Evolutionary conservation across 2,888 invertebrate species (phyloP), one percentile per base, ranked within the genome.

Genomic region (Melipona beecheii): DNA sequence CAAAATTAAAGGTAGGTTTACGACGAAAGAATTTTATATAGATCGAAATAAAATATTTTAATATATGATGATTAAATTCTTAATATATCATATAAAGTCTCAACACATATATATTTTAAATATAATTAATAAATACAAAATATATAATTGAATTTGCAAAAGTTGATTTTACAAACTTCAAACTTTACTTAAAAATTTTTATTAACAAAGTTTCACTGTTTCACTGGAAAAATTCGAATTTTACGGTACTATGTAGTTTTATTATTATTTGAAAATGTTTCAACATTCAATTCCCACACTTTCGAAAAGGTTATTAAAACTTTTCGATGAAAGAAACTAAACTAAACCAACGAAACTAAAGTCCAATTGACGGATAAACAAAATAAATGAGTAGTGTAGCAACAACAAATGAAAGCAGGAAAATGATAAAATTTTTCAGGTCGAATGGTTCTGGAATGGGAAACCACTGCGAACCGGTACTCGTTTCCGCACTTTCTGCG

Each of bases 371-470:
- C 2, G 15, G 36, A 36, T 9, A 43, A 27, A 43, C 43, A 9
- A 43, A 43, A 43, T 43, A 43, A 43, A 43, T 43, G 9, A 43
- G 2, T 9, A 11, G 9, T 9, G 9, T 43, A 56, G n/a, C 2
- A 15, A 4, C 15, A 56, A 60, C 24, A 17, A 0, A 4, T 17
- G 13, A 36, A 64, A 24, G 1, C 19, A 19, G 13, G 4, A 4
- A 1, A 17, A 27, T 4, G 9, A 60, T 60, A 17, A 19, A 17
- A 60, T 27, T 60, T 17, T 19, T 24, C 88, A 96, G 96, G 97
- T 98, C 86, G 98, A 98, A 95, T 98, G 98, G 98, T 98, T 97
- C 95, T 98, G 98, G 97, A 98, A 98, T 93, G 98, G 98, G 84
- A 98, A 98, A 95, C 97, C 98, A 71, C 95, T 98, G 79, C 97